Evolutionary conservation across 1,140 invertebrate genomes (phyloP).

Genomic region (Calosoma granatense): DNA sequence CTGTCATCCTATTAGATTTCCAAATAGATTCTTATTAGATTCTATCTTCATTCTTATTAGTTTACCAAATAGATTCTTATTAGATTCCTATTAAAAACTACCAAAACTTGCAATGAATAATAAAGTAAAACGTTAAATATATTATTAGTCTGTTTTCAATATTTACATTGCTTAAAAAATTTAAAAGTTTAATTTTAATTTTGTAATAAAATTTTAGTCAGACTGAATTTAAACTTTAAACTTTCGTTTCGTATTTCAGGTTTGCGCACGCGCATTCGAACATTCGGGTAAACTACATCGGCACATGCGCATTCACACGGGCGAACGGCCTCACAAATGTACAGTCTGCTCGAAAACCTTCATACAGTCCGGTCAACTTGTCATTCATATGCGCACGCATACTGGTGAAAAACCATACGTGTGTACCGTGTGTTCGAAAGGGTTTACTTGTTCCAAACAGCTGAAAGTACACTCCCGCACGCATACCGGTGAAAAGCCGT

Average conservation of each 20-base stretch:
- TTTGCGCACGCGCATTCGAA: constrained; percentile 80
- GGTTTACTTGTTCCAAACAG: constrained; percentile 84
- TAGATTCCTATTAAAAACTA: too few species aligned
- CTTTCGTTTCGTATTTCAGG: constrained; percentile 2
- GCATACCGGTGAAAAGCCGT: constrained; percentile 73
- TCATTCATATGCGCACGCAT: constrained; percentile 77
- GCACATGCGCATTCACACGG: constrained; percentile 85
- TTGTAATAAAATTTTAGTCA: too few species aligned
- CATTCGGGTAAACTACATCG: constrained; percentile 86
- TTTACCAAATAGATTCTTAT: too few species aligned
- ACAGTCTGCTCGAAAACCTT: constrained; percentile 86
- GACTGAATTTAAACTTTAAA: too few species aligned
- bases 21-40: too few species aligned
- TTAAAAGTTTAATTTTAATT: too few species aligned
- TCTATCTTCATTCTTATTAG: too few species aligned
- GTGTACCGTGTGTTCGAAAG: constrained; percentile 71
- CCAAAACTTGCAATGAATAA: too few species aligned
- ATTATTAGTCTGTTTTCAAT: too few species aligned
- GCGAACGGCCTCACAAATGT: constrained; percentile 89
- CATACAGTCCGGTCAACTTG: constrained; percentile 77
- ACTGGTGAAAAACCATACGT: constrained; percentile 87
- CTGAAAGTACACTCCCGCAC: constrained; percentile 76
- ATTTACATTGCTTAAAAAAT: too few species aligned
- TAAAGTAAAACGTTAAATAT: too few species aligned
- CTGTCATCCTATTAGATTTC: too few species aligned